Evolutionary conservation across 2,888 invertebrate species (phyloP), one percentile per base, ranked within the genome.

Genomic region (Pecten maximus): DNA sequence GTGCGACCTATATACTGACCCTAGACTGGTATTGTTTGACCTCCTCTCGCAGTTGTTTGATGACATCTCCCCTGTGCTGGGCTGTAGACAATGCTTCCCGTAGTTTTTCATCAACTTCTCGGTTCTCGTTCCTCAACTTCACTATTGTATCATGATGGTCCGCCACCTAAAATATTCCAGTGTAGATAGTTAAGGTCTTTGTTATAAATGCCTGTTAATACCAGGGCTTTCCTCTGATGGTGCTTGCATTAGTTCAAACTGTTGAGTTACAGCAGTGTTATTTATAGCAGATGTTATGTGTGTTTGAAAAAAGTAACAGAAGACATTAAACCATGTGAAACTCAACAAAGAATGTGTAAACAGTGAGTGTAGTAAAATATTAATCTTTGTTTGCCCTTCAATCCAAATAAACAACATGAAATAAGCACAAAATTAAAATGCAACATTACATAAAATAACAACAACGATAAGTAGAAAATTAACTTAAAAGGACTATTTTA

Each of bases 91-190:
- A 90, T 15, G 96, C 95, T 50, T 96, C 96, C 35, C 94, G 91
- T 86, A 96, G 92, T 90, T 96, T 96, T 89, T 96, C 96, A 90
- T 96, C 96, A 60, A 95, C 90, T 23, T 96, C 95, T 50, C 95
- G 94, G 39, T 94, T 94, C 40, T 96, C 96, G 54, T 93, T 94
- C 40, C 96, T 94, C 88, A 96, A 92, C 87, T 95, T 95, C 60
- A 95, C 93, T 74, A 96, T 93, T 6, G 94, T 92, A 89, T 96
- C 96, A 90, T 96, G 96, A n/a, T 95, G 93, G 88, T 96, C 96
- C 35, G 95, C 95, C 87, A 96, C 95, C 96, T 96, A 91, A 10
- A 86, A 88, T 28, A 88, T 74, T 54, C 35, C 74, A 74, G 35
- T 10, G 8, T 74, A 74, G 23, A 74, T 10, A 74, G 10, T 74